phyloP scores from a whole-genome alignment of 2,797 vertebrate species.

The Schizopygopsis malacanthus region DNA sequence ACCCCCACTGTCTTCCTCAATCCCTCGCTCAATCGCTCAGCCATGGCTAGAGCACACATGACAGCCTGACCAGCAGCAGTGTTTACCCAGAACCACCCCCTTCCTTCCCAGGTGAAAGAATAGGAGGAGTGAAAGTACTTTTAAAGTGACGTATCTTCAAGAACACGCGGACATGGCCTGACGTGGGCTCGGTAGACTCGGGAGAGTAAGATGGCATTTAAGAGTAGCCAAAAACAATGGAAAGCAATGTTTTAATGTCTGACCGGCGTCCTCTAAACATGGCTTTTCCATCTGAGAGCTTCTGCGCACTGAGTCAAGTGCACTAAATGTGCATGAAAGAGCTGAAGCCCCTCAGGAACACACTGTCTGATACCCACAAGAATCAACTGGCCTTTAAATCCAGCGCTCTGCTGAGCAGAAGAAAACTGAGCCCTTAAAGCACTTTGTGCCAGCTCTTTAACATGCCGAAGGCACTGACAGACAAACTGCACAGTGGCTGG shows the following conservation, averaged over 20 bases:
- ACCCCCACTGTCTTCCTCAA: conserved; percentile 44
- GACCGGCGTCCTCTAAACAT: conserved; percentile 80
- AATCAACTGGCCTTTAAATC: conserved; percentile 81
- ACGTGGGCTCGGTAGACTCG: conserved; percentile 65
- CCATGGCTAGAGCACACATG: conserved; percentile 51
- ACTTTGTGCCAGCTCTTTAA: conserved; percentile 59
- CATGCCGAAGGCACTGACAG: conserved; percentile 65
- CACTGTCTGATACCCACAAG: conserved; percentile 79
- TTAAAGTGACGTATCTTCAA: conserved; percentile 67
- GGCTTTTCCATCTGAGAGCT: conserved; percentile 84
- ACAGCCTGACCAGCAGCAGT: conserved; percentile 53
- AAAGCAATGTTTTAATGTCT: conserved; percentile 80
- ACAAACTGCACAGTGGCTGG: conserved; percentile 58
- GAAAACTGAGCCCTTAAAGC: conserved; percentile 63
- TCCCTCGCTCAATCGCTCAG: conserved; percentile 55
- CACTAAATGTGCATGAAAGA: conserved; percentile 85
- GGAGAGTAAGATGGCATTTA: conserved; percentile 82
- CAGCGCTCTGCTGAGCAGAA: conserved; percentile 65
- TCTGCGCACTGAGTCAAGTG: conserved; percentile 80
- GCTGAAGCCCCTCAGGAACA: conserved; percentile 74
- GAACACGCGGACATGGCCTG: conserved; percentile 60
- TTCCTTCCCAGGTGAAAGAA: conserved; percentile 47
- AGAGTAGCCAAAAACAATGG: conserved; percentile 78
- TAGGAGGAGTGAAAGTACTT: conserved; percentile 52
- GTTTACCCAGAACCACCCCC: conserved; percentile 39